These are phyloP conservation scores for Nothobranchius furzeri DNA, from an alignment of 2,113 vertebrate genomes.

Conservation along the genomic window DNA sequence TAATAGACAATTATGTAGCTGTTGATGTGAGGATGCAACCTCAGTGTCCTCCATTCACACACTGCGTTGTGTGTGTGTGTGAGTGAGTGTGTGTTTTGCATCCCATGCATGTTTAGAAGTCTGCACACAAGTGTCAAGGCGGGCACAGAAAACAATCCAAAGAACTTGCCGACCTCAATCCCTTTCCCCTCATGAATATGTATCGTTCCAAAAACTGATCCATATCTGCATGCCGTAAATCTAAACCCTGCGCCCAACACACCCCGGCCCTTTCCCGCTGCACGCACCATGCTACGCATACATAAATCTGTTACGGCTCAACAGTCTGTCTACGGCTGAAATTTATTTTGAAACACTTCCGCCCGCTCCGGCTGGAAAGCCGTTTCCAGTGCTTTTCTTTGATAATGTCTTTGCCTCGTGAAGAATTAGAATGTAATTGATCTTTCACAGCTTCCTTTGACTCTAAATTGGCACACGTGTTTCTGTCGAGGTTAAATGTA, in stretches of 20 bases:
- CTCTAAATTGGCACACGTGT: conserved; percentile 23
- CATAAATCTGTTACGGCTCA: conserved; percentile 53
- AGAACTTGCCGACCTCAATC: conserved; percentile 71
- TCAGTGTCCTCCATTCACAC: conserved; percentile 7
- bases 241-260: conserved; percentile 41
- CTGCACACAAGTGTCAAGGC: conserved; percentile 42
- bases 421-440: conserved; percentile 11
- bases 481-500: conserved; percentile 43
- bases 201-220: conserved; percentile 71
- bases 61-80: background rate
- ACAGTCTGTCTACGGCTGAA: conserved; percentile 45
- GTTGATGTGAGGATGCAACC: conserved; percentile 33
- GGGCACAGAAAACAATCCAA: conserved; percentile 59
- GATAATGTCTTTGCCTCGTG: conserved; percentile 10
- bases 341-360: conserved; percentile 29
- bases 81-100: conserved; percentile 19
- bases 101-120: conserved; percentile 30
- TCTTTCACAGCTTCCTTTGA: conserved; percentile 21
- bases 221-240: conserved; percentile 66
- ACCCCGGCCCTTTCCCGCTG: conserved; percentile 23
- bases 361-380: conserved; percentile 8
- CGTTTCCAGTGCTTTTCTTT: conserved; percentile 15
- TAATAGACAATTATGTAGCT: conserved; percentile 55
- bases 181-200: conserved; percentile 71
- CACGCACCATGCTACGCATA: conserved; percentile 50